Evolutionary conservation across 2,888 invertebrate species (phyloP).

Genomic region (Lepidocyrtinus sp.): DNA sequence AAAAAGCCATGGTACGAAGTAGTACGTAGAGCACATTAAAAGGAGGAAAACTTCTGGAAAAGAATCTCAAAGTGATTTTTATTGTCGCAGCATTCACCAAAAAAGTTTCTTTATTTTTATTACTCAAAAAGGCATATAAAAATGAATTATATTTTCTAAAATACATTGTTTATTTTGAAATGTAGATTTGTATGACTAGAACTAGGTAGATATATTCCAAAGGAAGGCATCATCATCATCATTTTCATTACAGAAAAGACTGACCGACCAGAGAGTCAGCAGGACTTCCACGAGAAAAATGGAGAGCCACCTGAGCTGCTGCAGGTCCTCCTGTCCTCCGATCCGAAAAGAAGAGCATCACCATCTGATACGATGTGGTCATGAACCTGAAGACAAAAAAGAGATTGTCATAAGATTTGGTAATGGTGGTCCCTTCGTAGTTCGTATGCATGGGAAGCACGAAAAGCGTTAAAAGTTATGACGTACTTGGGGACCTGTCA

Average conservation of each 20-base stretch:
- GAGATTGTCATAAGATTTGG: background rate
- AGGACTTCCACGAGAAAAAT: constrained; percentile 42
- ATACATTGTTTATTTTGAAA: background rate
- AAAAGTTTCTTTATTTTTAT: constrained; percentile 28
- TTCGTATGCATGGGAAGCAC: no score
- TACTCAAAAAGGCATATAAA: background rate
- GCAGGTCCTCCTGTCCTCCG: background rate
- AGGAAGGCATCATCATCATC: constrained; percentile 10
- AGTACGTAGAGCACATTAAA: no score
- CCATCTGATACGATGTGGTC: no score
- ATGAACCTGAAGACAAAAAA: background rate
- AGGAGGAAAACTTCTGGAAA: constrained; percentile 5
- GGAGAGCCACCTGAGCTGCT: background rate
- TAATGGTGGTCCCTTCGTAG: background rate
- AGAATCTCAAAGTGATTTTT: constrained; percentile 42
- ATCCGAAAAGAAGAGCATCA: background rate
- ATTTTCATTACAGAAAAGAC: constrained; percentile 29
- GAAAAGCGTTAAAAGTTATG: no score
- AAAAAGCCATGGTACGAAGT: no score
- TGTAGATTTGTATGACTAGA: background rate
- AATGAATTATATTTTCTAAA: background rate
- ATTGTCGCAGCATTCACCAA: constrained; percentile 51
- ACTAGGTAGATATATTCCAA: no score
- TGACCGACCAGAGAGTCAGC: constrained; percentile 53
- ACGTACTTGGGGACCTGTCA: no score